A percentile compares a stretch with the other conserved stretches of the same genome.
Conservation (phyloP, 2,888 invertebrate species). For the Athalia circularis region DNA sequence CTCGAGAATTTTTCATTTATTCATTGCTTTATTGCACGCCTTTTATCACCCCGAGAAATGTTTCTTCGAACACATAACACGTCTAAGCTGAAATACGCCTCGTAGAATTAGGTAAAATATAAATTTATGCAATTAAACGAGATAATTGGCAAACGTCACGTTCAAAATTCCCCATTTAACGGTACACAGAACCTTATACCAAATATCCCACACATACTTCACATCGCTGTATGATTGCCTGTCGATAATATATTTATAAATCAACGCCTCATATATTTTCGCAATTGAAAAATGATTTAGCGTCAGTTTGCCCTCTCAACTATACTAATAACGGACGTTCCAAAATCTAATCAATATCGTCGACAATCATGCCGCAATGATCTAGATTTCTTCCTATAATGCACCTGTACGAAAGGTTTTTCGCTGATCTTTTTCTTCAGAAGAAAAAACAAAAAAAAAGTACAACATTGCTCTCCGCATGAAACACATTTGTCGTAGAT, state of each 20-base stretch:
- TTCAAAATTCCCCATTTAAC: neutral
- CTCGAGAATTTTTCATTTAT: no score
- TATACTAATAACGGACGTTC: neutral
- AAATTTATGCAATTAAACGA: no score
- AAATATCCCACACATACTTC: slow-evolving; percentile 12
- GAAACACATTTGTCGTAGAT: neutral
- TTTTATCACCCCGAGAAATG: no score
- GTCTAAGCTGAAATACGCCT: no score
- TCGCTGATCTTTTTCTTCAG: no score
- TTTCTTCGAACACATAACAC: no score
- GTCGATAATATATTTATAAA: slow-evolving; percentile 31
- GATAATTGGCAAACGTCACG: neutral
- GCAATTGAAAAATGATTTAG: slow-evolving; percentile 39
- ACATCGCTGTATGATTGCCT: slow-evolving; percentile 7
- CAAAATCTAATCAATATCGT: slow-evolving; percentile 17
- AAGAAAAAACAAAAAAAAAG: no score
- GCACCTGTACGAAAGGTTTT: neutral
- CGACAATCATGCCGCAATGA: neutral
- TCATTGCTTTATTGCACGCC: no score
- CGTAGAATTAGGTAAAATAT: no score
- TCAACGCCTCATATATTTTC: slow-evolving; percentile 11
- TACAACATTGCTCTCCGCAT: no score
- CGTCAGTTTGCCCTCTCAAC: neutral
- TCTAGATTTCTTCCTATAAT: neutral
- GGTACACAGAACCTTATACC: neutral